phyloP scores from a whole-genome alignment of 2,113 vertebrate genomes.

The Chinchilla lanigera region DNA sequence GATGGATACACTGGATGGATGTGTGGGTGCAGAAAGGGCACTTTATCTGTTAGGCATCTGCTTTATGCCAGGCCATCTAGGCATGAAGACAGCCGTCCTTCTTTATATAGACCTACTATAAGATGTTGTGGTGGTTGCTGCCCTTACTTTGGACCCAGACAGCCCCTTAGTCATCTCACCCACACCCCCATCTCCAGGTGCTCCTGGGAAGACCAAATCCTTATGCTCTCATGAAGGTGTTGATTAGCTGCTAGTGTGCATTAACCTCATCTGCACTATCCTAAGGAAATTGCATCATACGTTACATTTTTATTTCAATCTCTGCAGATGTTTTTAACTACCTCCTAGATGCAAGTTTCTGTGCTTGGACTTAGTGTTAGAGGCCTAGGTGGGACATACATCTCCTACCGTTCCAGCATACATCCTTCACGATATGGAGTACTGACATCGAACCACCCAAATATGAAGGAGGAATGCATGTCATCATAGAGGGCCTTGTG shows the following conservation, averaged over 20 bases:
- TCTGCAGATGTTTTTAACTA: constrained; percentile 1
- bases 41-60: neutral
- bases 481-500: neutral
- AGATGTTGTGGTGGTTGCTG: neutral
- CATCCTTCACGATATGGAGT: neutral
- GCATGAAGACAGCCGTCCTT: neutral
- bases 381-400: neutral
- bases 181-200: neutral
- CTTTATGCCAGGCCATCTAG: neutral
- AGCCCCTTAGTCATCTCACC: neutral
- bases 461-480: neutral
- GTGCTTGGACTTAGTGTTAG: neutral
- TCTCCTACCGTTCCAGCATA: neutral
- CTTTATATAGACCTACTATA: neutral
- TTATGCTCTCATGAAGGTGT: neutral
- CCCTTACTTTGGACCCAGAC: neutral
- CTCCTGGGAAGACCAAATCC: neutral
- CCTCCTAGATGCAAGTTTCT: neutral
- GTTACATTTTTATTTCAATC: constrained; percentile 20
- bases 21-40: neutral
- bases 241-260: neutral
- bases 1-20: neutral
- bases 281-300: neutral
- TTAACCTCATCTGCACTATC: neutral
- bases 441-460: neutral